phyloP scores from a whole-genome alignment of 2,888 invertebrate species.

The Xylota segnis region DNA sequence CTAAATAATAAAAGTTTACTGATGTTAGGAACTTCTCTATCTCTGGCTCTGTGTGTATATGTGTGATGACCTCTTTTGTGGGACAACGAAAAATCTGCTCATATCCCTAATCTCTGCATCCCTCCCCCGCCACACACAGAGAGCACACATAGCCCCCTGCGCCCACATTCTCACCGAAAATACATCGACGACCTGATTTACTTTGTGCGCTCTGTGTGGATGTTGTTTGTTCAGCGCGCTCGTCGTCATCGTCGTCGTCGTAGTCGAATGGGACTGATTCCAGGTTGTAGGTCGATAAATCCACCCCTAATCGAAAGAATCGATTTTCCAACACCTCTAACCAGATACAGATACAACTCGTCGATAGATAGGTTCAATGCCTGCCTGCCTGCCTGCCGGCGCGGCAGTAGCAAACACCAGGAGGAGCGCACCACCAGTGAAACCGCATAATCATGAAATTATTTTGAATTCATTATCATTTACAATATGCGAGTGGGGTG shows the following conservation, averaged over 20 bases:
- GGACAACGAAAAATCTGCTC: conserved; percentile 36
- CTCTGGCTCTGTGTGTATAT: conserved; percentile 8
- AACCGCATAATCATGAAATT: conserved; percentile 70
- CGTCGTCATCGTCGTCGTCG: not conserved
- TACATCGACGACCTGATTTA: conserved; percentile 63
- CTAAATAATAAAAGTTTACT: conserved; percentile 59
- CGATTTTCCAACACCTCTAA: conserved; percentile 67
- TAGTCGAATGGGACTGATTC: conserved; percentile 23
- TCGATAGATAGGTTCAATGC: conserved; percentile 45
- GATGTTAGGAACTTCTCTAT: conserved; percentile 32
- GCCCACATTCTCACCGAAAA: not conserved
- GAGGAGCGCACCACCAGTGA: conserved; percentile 28
- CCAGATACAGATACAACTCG: conserved; percentile 31
- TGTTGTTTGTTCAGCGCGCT: conserved; percentile 47
- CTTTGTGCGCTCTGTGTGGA: conserved; percentile 31
- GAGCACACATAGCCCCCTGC: conserved; percentile 3
- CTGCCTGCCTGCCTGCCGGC: conserved; percentile 31
- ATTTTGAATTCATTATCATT: conserved; percentile 70
- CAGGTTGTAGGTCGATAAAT: conserved; percentile 67
- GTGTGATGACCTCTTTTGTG: conserved; percentile 44
- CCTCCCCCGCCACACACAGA: not conserved
- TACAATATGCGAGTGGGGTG: conserved; percentile 39
- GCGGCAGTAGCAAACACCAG: conserved; percentile 7
- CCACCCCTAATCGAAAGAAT: conserved; percentile 65
- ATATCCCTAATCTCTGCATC: conserved; percentile 48